phyloP scores from a whole-genome alignment of 2,797 vertebrate genomes.

The Natrix natrix region DNA sequence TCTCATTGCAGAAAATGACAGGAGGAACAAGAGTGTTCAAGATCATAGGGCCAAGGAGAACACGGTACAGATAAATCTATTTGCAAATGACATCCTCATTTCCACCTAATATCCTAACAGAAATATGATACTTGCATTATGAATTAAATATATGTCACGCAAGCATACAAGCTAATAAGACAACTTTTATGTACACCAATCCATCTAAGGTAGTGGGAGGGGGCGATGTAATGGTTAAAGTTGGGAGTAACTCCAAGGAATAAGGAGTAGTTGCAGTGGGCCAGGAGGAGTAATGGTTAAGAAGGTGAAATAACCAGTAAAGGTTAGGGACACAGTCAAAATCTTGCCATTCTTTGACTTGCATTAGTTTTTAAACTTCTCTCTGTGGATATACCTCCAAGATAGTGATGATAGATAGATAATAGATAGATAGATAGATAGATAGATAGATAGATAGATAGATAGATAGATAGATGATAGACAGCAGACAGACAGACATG shows the following conservation, averaged over 20 bases:
- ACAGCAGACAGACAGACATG: no score
- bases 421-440: no score
- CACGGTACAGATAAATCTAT: background rate
- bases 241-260: background rate
- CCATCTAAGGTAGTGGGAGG: background rate
- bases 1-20: background rate
- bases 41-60: background rate
- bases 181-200: background rate
- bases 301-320: background rate
- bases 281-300: background rate
- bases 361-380: background rate
- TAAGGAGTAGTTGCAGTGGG: background rate
- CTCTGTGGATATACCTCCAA: background rate
- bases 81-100: background rate
- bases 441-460: no score
- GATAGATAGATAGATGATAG: no score
- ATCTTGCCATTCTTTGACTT: background rate
- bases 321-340: background rate
- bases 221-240: background rate
- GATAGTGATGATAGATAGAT: no score
- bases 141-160: background rate
- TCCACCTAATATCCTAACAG: background rate
- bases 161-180: background rate
- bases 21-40: background rate
- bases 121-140: background rate